Conservation (phyloP, 2,113 vertebrate species). For the Camelus dromedarius region DNA sequence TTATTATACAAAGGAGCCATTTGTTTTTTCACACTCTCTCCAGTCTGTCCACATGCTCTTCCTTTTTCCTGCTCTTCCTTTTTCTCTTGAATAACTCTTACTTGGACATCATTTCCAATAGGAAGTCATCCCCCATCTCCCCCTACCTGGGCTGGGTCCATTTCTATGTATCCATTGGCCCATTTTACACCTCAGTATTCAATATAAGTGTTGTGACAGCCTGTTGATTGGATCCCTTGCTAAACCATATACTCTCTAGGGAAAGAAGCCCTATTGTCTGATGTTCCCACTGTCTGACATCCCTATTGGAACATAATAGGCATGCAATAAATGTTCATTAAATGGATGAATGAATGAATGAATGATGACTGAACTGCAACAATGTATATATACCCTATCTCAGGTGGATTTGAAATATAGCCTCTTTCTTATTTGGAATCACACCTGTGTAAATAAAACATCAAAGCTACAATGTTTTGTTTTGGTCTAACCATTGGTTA, state of each 20-base stretch:
- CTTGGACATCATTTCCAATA: neutral
- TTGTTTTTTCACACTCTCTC: neutral
- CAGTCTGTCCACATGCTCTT: neutral
- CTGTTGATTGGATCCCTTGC: neutral
- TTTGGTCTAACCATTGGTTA: neutral
- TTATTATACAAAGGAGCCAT: neutral
- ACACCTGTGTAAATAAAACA: neutral
- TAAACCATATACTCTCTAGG: neutral
- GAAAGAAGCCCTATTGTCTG: neutral
- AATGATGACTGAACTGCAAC: neutral
- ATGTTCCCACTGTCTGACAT: neutral
- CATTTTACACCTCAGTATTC: neutral
- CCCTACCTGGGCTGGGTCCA: neutral
- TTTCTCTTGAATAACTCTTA: neutral
- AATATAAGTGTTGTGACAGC: neutral
- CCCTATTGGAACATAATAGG: neutral
- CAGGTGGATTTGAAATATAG: neutral
- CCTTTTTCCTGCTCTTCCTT: neutral
- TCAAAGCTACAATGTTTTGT: neutral
- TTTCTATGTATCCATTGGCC: neutral
- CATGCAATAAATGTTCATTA: constrained; percentile 19
- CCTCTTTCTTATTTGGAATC: neutral
- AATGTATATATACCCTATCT: neutral
- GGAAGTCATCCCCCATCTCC: neutral
- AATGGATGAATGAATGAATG: constrained; percentile 1